Evolutionary conservation across 2,888 invertebrate genomes (phyloP).

Genomic region (Pandemis heparana): DNA sequence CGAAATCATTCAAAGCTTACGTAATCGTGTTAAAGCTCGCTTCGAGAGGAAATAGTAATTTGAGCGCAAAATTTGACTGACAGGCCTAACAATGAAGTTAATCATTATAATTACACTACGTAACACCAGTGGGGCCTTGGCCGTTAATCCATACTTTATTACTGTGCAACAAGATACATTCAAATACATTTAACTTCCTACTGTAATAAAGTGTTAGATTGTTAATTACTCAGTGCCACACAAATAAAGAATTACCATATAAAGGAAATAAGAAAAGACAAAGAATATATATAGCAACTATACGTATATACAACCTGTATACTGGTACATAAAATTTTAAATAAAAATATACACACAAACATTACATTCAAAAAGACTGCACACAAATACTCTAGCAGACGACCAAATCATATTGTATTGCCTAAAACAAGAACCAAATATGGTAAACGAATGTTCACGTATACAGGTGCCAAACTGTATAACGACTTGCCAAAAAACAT

Average conservation of each 20-base stretch:
- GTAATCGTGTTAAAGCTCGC: constrained; percentile 27
- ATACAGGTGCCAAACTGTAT: too few species aligned
- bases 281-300: too few species aligned
- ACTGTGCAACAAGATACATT: constrained; percentile 47
- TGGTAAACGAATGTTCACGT: too few species aligned
- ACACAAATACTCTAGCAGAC: too few species aligned
- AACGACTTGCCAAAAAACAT: too few species aligned
- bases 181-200: constrained; percentile 37
- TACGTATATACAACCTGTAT: too few species aligned
- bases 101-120: constrained; percentile 63
- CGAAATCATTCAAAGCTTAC: constrained; percentile 14
- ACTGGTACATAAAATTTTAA: too few species aligned
- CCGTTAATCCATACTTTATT: constrained; percentile 13
- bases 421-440: too few species aligned
- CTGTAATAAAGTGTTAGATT: constrained; percentile 34
- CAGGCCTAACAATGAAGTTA: constrained; percentile 64
- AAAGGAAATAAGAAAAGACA: background rate
- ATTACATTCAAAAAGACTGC: too few species aligned
- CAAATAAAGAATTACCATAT: constrained; percentile 14
- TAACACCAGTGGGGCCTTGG: constrained; percentile 60
- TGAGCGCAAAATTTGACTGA: constrained; percentile 58
- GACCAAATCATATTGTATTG: too few species aligned
- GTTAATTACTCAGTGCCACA: constrained; percentile 17
- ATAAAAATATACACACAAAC: too few species aligned
- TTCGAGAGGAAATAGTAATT: constrained; percentile 62